Conservation (phyloP, 2,797 vertebrate species). For the Perodicticus potto region DNA sequence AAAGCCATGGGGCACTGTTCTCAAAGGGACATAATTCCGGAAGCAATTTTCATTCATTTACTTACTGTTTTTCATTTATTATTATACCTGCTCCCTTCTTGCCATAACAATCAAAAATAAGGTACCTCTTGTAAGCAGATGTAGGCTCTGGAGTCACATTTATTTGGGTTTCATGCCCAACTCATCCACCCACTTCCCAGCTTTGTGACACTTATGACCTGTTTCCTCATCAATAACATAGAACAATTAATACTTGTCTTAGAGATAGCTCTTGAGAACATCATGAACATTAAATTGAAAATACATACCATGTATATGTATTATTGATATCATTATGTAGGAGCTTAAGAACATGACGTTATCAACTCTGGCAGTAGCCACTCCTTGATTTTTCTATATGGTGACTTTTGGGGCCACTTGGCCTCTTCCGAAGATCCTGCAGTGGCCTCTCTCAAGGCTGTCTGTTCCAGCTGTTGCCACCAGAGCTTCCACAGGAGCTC, state of each 20-base stretch:
- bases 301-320: neutral
- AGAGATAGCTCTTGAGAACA: constrained; percentile 1
- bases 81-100: neutral
- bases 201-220: neutral
- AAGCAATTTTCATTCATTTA: constrained; percentile 43
- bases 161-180: constrained; percentile 6
- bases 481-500: neutral
- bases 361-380: neutral
- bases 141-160: neutral
- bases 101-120: constrained; percentile 16
- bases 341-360: neutral
- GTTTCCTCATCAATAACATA: constrained; percentile 3
- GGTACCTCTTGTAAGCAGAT: neutral
- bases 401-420: neutral
- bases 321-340: neutral
- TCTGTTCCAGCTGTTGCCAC: neutral
- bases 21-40: constrained; percentile 43
- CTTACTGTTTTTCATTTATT: constrained; percentile 38
- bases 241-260: neutral
- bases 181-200: neutral
- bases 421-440: neutral
- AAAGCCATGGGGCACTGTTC: neutral
- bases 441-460: neutral
- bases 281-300: constrained; percentile 45
- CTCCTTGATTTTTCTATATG: neutral